These are phyloP conservation scores for Hippasteria phrygiana DNA, from an alignment of 53 echinoderm and acorn worm species.

Conservation along the genomic window DNA sequence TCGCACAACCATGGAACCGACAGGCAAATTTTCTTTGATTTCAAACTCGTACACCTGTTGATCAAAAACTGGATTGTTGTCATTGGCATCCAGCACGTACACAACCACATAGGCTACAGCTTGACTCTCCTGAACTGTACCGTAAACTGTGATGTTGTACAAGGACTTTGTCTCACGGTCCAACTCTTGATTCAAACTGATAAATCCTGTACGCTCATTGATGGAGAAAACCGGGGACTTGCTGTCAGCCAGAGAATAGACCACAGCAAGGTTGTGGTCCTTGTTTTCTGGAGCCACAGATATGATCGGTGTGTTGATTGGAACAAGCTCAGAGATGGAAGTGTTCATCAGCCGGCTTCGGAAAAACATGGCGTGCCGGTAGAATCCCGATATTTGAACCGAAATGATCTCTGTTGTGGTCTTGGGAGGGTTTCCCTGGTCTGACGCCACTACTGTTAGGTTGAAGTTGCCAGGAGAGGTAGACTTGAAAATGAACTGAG, in stretches of 20 bases:
- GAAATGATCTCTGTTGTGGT: constrained; percentile 69
- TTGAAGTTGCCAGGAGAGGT: constrained; percentile 71
- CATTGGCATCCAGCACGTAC: constrained; percentile 87
- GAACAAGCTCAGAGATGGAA: constrained; percentile 83
- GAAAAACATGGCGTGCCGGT: constrained; percentile 78
- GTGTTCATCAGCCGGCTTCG: constrained; percentile 66
- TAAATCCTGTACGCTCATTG: constrained; percentile 73
- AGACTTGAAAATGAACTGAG: constrained; percentile 47
- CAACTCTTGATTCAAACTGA: constrained; percentile 72
- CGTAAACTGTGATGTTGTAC: constrained; percentile 76
- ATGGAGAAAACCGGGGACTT: constrained; percentile 75
- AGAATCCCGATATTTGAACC: constrained; percentile 73
- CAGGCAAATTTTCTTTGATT: constrained; percentile 85
- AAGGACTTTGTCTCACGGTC: constrained; percentile 72
- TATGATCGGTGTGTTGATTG: constrained; percentile 87
- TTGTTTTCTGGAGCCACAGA: constrained; percentile 75
- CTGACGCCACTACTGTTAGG: constrained; percentile 88
- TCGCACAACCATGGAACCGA: constrained; percentile 61
- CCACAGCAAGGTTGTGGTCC: constrained; percentile 47
- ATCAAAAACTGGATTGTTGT: constrained; percentile 89
- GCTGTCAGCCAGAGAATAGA: constrained; percentile 76
- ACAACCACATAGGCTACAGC: constrained; percentile 67
- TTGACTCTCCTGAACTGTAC: constrained; percentile 55
- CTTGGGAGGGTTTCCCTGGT: constrained; percentile 82
- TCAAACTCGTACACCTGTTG: constrained; percentile 67